Percentiles rank a stretch among this genome's conserved stretches.
Evolutionary conservation across 2,113 vertebrate genomes (phyloP).

Genomic region (Myotis yumanensis): DNA sequence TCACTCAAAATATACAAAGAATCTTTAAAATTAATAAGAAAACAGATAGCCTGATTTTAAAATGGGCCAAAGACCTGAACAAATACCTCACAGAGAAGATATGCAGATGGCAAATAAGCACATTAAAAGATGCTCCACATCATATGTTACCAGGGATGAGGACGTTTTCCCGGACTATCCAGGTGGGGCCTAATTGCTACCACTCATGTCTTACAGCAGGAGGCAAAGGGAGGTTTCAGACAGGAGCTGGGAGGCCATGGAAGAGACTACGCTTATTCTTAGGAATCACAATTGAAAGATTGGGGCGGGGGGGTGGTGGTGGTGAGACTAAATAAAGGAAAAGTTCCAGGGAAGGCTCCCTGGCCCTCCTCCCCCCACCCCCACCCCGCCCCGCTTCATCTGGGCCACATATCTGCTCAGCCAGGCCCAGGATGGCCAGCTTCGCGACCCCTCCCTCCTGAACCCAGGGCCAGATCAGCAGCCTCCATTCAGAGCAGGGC

Average conservation of each 20-base stretch:
- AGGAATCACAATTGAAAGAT: background rate
- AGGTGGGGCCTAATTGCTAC: too few species aligned
- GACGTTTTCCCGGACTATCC: background rate
- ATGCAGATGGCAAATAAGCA: too few species aligned
- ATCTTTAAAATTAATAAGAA: too few species aligned
- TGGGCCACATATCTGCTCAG: rapidly evolving
- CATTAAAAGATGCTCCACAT: too few species aligned
- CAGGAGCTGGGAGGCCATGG: background rate
- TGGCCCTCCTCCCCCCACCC: rapidly evolving
- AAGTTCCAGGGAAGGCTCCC: rapidly evolving
- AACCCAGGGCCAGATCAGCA: background rate
- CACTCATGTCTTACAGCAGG: background rate
- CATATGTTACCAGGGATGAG: background rate
- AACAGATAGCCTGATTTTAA: too few species aligned
- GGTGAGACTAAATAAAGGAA: background rate
- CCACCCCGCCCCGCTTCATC: background rate
- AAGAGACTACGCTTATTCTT: too few species aligned
- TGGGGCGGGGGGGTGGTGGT: background rate
- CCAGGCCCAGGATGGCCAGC: too few species aligned
- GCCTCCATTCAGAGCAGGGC: background rate
- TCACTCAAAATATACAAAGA: too few species aligned
- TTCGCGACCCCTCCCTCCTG: too few species aligned
- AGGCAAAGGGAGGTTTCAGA: background rate
- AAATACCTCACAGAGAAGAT: too few species aligned
- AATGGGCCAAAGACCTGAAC: too few species aligned